Percentiles rank a stretch among this genome's conserved stretches.
These are phyloP conservation scores for Trichonephila inaurata DNA, from an alignment of 1,140 invertebrate genomes.

Conservation along the genomic window DNA sequence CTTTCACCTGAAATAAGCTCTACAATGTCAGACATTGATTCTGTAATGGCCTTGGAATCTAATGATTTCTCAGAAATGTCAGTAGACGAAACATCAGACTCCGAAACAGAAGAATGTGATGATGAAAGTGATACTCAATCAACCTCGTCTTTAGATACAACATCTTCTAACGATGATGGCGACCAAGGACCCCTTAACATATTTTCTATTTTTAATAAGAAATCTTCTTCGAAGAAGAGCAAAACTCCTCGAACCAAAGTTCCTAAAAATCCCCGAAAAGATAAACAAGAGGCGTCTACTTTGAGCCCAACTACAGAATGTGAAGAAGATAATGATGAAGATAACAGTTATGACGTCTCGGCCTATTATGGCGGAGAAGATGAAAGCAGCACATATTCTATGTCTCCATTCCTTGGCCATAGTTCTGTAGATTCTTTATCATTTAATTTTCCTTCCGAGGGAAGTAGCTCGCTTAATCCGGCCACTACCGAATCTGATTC, in stretches of 20 bases:
- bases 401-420: background rate
- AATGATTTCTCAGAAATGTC: too few relatives aligned
- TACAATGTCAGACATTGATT: too few relatives aligned
- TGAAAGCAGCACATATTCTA: too few relatives aligned
- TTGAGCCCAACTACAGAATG: too few relatives aligned
- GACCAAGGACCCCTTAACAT: background rate
- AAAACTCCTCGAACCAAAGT: background rate
- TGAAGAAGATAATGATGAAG: too few relatives aligned
- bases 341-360: background rate
- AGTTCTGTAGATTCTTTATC: background rate
- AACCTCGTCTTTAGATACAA: background rate
- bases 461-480: background rate
- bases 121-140: background rate
- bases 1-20: background rate
- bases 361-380: background rate
- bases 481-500: background rate
- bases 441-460: background rate
- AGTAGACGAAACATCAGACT: background rate
- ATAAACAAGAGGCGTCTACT: background rate
- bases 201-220: background rate
- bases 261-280: background rate
- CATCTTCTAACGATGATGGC: background rate
- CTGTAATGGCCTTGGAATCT: too few relatives aligned
- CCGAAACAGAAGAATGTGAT: constrained; percentile 6
- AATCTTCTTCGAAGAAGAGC: background rate